Evolutionary conservation across 2,797 vertebrate genomes (phyloP).

Genomic region (Scomberomorus guttatus): DNA sequence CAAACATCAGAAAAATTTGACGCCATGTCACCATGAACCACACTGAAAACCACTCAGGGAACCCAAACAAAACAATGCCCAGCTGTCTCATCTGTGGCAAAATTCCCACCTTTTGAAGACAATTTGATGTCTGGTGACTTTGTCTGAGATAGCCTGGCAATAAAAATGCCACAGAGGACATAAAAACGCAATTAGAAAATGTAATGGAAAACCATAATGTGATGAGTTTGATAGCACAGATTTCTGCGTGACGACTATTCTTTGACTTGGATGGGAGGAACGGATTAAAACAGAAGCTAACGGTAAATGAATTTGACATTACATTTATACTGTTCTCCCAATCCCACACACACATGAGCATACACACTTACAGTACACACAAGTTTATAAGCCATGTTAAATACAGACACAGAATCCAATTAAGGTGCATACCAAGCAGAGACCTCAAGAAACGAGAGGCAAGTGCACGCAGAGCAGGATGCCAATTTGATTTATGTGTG

Average conservation of each 20-base stretch:
- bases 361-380: neutral
- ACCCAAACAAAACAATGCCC: constrained; percentile 52
- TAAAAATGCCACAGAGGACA: constrained; percentile 26
- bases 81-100: constrained; percentile 33
- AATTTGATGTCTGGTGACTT: constrained; percentile 49
- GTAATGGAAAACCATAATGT: constrained; percentile 12
- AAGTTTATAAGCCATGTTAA: constrained; percentile 58
- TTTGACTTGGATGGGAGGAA: constrained; percentile 42
- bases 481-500: constrained; percentile 78
- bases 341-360: neutral
- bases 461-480: constrained; percentile 35
- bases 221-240: constrained; percentile 12
- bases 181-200: constrained; percentile 29
- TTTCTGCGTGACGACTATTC: constrained; percentile 6
- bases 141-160: constrained; percentile 26
- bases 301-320: constrained; percentile 48
- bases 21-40: constrained; percentile 44
- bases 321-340: constrained; percentile 44
- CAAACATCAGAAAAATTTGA: constrained; percentile 51
- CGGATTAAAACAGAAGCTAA: constrained; percentile 56
- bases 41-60: constrained; percentile 57
- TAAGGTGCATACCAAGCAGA: constrained; percentile 65
- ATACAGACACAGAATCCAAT: constrained; percentile 77
- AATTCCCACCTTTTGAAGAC: constrained; percentile 37
- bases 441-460: constrained; percentile 50